Base-by-base conservation (phyloP, 2,113 vertebrate genomes). In the Montifringilla adamsi region DNA sequence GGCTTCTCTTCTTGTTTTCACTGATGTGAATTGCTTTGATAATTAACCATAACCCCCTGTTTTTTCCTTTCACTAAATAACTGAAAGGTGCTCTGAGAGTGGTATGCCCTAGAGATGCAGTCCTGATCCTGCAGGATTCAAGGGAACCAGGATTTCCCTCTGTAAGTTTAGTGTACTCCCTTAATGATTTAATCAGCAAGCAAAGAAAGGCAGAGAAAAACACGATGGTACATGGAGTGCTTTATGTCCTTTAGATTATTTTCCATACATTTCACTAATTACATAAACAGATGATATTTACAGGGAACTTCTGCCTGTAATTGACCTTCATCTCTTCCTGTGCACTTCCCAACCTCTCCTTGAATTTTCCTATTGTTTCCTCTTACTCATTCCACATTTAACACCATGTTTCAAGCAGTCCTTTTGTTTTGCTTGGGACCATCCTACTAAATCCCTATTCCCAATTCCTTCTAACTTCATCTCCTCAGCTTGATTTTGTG, bases 201-300 rank as follows among this genome's bases (percentile, higher is more conserved):
- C 4, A 1, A 74, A 86, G 74, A 77, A 80, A 83, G 33, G 56
- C 67, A 58, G 67, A 82, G 91, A n/a, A 72, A 77, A 52, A 24
- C n/a, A 28, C 1, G 1, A 17, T 33, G 41, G 70, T 49, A 60
- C 82, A 66, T 28, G 30, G 31, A 76, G 78, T 62, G 49, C 89
- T 91, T 81, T 52, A 80, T 50, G 86, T 67, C 64, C 73, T 89
- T 55, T 72, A 43, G 4, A 50, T 84, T 46, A 78, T 95, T 95
- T 94, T 97, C 95, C 95, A 96, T 96, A 94, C 84, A n/a, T 97
- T 95, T 63, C 89, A 76, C 82, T 91, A 76, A 94, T 93, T 74
- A 49, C 79, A 74, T 63, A 50, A 95, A 50, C 95, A 97, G 86
- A 90, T 97, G 83, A 93, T 97, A 95, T 97, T 97, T 96, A 94